Base-by-base conservation (phyloP, 2,113 vertebrate species). In the Phocoena sinus region DNA sequence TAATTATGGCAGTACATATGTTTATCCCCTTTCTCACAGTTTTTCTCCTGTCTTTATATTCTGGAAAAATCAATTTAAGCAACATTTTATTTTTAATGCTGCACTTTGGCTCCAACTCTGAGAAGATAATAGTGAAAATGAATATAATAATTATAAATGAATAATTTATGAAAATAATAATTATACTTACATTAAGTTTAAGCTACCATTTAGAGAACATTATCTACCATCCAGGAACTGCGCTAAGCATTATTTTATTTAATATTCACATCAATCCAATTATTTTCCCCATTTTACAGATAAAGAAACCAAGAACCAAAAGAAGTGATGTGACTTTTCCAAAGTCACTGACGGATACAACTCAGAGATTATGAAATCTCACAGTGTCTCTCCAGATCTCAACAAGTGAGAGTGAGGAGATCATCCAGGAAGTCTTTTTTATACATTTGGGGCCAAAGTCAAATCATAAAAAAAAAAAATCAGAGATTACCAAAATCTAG, bases 111-210 rank as follows among this genome's bases (percentile, higher is more conserved):
- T 87, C 62, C 44, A 44, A 44, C 62, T 91, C 62, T 93, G 47
- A 97, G 77, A n/a, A 73, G 33, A 86, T 70, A n/a, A 79, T 53
- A 94, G 89, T 95, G 63, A 96, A 97, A 95, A 44, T 77, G 31
- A 79, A 65, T 8, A 79, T 58, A 85, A 89, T 80, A 94, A 89
- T 83, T 86, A 86, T 87, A 60, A 73, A 89, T 89, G 63, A 94
- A 95, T 88, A 96, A 90, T 94, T 94, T 65, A 81, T 96, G 26
- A 68, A 92, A 73, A 89, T 76, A 94, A 84, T 88, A 56, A 88
- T 94, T 70, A 41, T 81, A 38, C 44, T 58, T 89, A 47, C 31
- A 77, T 62, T 79, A 93, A 95, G 89, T 89, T 91, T 86, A 82
- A 92, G 67, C 47, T 63, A 74, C 63, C 70, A 83, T 63, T 85